These are phyloP conservation scores for Carassius auratus DNA, from an alignment of 2,113 vertebrate genomes.

Conservation along the genomic window DNA sequence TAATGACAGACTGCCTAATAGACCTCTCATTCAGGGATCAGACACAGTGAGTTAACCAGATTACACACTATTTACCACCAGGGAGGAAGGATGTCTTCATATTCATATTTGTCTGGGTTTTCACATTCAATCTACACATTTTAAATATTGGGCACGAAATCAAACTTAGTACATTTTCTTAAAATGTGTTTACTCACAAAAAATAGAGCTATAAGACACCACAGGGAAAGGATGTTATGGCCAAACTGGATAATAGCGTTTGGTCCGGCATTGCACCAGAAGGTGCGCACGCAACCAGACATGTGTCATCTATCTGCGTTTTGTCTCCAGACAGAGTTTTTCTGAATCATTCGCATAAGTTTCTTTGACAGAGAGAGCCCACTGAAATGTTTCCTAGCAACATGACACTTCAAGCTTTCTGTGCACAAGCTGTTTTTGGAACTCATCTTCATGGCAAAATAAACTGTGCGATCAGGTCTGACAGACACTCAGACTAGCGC, in stretches of 20 bases:
- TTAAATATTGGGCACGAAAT: neutral
- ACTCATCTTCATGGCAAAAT: slow-evolving; percentile 32
- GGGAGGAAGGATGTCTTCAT: slow-evolving; percentile 3
- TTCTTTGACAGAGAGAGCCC: slow-evolving; percentile 44
- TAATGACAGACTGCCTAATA: slow-evolving; percentile 56
- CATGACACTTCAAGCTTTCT: slow-evolving; percentile 45
- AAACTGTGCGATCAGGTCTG: slow-evolving; percentile 27
- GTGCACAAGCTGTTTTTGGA: slow-evolving; percentile 25
- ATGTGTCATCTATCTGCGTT: slow-evolving; percentile 11
- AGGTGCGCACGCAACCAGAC: slow-evolving; percentile 8
- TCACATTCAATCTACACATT: neutral
- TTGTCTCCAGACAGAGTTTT: slow-evolving; percentile 31
- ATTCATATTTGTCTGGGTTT: neutral
- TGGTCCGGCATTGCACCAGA: slow-evolving; percentile 35
- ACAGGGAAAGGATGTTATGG: neutral
- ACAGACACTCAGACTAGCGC: slow-evolving; percentile 12
- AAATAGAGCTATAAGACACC: neutral
- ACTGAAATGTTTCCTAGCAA: slow-evolving; percentile 51
- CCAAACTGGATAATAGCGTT: slow-evolving; percentile 9
- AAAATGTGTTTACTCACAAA: neutral
- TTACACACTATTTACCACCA: slow-evolving; percentile 51
- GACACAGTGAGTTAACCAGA: slow-evolving; percentile 52
- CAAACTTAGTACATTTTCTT: neutral
- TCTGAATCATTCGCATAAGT: slow-evolving; percentile 30
- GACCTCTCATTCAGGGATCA: slow-evolving; percentile 50